Percentiles rank a stretch among this genome's conserved stretches.
Conservation (phyloP, 2,797 vertebrate genomes). For the Chelonia mydas region DNA sequence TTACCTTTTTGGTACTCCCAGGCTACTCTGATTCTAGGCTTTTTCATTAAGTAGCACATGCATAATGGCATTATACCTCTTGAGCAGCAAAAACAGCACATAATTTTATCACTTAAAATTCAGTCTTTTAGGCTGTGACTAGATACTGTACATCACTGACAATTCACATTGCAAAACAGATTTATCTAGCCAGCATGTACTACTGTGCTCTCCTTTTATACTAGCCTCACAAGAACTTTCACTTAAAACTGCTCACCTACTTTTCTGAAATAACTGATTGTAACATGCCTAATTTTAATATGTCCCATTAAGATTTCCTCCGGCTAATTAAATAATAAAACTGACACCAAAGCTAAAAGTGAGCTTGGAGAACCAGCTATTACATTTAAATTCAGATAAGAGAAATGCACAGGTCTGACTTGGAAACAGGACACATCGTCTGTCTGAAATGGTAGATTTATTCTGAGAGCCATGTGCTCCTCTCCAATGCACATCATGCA, state of each 20-base stretch:
- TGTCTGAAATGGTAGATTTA: neutral
- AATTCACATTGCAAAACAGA: slow-evolving; percentile 46
- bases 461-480: neutral
- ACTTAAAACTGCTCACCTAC: neutral
- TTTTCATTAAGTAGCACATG: slow-evolving; percentile 60
- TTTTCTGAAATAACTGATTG: neutral
- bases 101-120: slow-evolving; percentile 68
- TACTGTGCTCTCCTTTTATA: neutral
- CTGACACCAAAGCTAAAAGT: neutral
- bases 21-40: slow-evolving; percentile 56
- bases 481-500: neutral
- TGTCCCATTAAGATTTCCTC: neutral
- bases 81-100: slow-evolving; percentile 63
- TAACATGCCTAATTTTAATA: neutral
- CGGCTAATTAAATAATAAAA: slow-evolving; percentile 17
- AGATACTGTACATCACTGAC: slow-evolving; percentile 47
- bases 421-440: neutral
- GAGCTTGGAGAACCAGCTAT: neutral
- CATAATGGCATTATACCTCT: slow-evolving; percentile 65
- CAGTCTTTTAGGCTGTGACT: slow-evolving; percentile 29
- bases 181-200: neutral
- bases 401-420: neutral
- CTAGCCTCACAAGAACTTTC: neutral
- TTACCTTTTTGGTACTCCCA: slow-evolving; percentile 62
- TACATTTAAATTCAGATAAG: neutral